These are phyloP conservation scores for Agonum fuliginosum DNA, from an alignment of 2,888 invertebrate genomes.

Conservation along the genomic window DNA sequence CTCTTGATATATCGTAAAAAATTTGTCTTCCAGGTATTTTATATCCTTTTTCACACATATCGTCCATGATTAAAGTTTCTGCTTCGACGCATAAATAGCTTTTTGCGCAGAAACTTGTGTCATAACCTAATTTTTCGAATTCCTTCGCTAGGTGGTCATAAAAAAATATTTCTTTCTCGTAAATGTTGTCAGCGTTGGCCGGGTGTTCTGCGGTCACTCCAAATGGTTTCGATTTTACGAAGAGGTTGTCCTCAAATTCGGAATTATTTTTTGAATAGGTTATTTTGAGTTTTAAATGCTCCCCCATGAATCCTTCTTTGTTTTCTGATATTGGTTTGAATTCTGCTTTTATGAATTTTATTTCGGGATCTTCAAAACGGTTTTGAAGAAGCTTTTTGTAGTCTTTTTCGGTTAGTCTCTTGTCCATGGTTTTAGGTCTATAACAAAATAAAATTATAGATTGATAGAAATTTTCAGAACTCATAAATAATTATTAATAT, in stretches of 20 bases:
- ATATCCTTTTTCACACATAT: background rate
- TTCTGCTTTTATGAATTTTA: slow-evolving; percentile 57
- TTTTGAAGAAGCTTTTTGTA: slow-evolving; percentile 36
- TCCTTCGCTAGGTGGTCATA: background rate
- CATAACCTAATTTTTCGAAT: slow-evolving; percentile 4
- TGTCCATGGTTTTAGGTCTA: slow-evolving; percentile 4
- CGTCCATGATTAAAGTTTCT: background rate
- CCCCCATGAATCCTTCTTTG: slow-evolving; percentile 63
- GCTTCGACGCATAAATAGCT: background rate
- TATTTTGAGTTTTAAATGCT: slow-evolving; percentile 62
- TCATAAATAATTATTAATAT: no score
- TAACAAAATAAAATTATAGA: no score
- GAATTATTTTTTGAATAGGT: background rate
- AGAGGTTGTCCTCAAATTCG: background rate
- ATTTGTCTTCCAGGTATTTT: background rate
- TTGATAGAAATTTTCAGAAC: no score
- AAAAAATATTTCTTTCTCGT: slow-evolving; percentile 16
- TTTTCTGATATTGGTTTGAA: slow-evolving; percentile 61
- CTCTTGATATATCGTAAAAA: background rate
- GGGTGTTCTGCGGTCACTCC: background rate
- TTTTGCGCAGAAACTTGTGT: slow-evolving; percentile 4
- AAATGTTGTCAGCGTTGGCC: background rate
- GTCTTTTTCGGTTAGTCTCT: slow-evolving; percentile 8
- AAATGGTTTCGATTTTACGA: slow-evolving; percentile 45
- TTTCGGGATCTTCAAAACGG: slow-evolving; percentile 24